phyloP scores from a whole-genome alignment of 2,888 invertebrate genomes.

The Aphodius granarius region DNA sequence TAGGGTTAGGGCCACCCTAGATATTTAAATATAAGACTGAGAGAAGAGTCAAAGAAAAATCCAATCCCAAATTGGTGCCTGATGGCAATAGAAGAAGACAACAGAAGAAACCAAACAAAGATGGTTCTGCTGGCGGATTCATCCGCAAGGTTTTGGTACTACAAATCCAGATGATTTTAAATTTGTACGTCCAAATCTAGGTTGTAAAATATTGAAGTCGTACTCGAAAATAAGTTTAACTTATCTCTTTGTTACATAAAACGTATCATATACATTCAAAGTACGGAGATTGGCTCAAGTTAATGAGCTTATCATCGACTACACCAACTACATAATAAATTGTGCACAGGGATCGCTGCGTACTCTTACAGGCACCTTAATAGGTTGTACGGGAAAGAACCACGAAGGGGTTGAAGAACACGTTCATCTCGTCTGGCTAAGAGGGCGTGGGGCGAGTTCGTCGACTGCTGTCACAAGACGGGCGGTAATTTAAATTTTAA shows the following conservation, averaged over 20 bases:
- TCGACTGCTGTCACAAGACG: not conserved
- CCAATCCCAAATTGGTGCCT: too few species aligned
- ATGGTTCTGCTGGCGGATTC: too few species aligned
- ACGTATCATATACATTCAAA: not conserved
- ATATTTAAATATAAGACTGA: too few species aligned
- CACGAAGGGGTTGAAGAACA: not conserved
- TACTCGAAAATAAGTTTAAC: not conserved
- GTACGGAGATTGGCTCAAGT: not conserved
- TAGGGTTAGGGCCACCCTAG: too few species aligned
- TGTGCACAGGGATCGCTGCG: not conserved
- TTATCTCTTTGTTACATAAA: not conserved
- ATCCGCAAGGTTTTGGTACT: too few species aligned
- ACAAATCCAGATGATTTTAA: too few species aligned
- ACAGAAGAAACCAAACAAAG: too few species aligned
- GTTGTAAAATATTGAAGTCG: not conserved
- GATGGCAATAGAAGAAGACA: too few species aligned
- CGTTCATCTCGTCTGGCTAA: not conserved
- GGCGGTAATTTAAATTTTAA: not conserved
- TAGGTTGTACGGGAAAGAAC: not conserved
- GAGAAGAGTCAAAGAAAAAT: too few species aligned
- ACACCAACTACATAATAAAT: not conserved
- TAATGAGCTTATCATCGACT: not conserved
- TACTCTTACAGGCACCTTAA: not conserved
- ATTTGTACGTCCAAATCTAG: too few species aligned
- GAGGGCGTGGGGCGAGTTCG: not conserved